phyloP scores from a whole-genome alignment of 1,140 invertebrate genomes.

The Lineus longissimus region DNA sequence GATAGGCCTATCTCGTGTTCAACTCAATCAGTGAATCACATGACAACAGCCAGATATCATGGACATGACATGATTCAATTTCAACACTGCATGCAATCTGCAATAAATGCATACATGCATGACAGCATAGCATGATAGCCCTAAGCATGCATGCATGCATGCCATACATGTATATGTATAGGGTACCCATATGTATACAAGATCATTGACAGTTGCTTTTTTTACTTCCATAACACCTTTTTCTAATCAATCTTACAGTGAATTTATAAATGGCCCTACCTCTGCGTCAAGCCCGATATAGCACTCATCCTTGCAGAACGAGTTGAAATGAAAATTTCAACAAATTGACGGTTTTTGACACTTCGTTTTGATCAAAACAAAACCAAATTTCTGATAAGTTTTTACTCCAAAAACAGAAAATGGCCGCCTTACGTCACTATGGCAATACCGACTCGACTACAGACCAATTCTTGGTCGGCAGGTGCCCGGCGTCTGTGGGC shows the following conservation, averaged over 20 bases:
- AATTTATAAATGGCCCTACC: not conserved
- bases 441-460: not conserved
- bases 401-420: not conserved
- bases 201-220: not conserved
- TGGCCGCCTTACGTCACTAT: conserved; percentile 5
- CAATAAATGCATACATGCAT: no score
- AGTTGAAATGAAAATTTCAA: not conserved
- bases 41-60: no score
- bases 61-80: no score
- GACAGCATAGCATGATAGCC: no score
- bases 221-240: not conserved
- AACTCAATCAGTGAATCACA: not conserved
- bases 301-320: not conserved
- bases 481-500: no score
- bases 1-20: not conserved
- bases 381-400: not conserved
- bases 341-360: not conserved
- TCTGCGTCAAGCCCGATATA: not conserved
- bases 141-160: no score
- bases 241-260: not conserved
- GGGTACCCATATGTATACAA: no score
- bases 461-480: no score
- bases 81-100: no score
- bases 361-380: not conserved
- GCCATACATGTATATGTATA: no score